Percentiles rank a stretch among this genome's conserved stretches.
These are phyloP conservation scores for Catostylus mosaicus DNA, from an alignment of 30 jellyfish, hydroid and myxozoan species.

Conservation along the genomic window DNA sequence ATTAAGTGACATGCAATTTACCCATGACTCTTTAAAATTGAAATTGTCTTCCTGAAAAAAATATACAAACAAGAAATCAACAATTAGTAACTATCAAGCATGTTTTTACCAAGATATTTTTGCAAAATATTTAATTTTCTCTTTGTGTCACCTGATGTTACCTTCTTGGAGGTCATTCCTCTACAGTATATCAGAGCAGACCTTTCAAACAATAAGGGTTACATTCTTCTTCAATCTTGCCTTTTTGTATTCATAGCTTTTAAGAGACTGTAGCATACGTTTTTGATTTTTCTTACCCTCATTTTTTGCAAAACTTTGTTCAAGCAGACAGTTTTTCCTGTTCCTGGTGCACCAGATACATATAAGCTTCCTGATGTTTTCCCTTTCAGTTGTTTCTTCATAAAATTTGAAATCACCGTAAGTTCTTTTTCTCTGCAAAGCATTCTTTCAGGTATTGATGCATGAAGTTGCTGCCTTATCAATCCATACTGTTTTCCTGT, in stretches of 20 bases:
- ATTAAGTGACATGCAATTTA: conserved; percentile 90
- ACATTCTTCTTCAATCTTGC: too few species aligned
- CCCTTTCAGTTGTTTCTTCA: conserved; percentile 33
- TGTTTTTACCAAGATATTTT: too few species aligned
- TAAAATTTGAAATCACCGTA: conserved; percentile 21
- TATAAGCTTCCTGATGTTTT: conserved; percentile 76
- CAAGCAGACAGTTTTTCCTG: conserved; percentile 92
- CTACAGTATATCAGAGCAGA: too few species aligned
- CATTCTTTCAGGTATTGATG: conserved; percentile 83
- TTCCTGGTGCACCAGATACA: conserved; percentile 98
- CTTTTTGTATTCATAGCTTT: background rate
- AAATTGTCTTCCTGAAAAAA: conserved; percentile 9
- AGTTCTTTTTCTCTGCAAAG: conserved; percentile 79
- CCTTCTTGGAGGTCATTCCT: too few species aligned
- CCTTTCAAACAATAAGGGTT: too few species aligned
- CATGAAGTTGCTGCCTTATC: conserved; percentile 63
- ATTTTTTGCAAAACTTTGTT: conserved; percentile 40
- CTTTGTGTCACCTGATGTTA: too few species aligned
- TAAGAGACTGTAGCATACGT: background rate
- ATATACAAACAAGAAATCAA: too few species aligned
- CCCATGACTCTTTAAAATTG: conserved; percentile 45
- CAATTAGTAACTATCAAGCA: too few species aligned
- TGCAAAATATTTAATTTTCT: too few species aligned
- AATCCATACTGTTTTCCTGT: conserved; percentile 59
- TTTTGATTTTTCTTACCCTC: conserved; percentile 26